A percentile compares a stretch with the other conserved stretches of the same genome.
Evolutionary conservation across 2,888 invertebrate species (phyloP).

Genomic region (Brachyptera putata): DNA sequence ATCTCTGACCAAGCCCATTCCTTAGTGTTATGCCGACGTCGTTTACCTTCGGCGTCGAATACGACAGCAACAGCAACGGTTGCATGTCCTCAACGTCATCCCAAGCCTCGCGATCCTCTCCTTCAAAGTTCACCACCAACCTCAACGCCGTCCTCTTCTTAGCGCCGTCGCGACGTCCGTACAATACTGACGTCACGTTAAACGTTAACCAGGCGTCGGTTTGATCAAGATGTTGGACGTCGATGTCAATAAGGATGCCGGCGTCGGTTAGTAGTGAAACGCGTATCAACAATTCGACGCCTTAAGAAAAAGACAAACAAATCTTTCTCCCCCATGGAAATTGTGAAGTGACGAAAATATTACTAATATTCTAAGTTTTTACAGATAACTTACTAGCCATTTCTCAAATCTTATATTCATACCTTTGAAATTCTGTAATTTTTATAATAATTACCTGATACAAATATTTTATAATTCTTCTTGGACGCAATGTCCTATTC

Average conservation of each 20-base stretch:
- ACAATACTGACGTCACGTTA: constrained; percentile 21
- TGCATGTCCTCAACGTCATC: not conserved
- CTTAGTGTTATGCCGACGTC: not conserved
- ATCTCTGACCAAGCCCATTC: too few relatives aligned
- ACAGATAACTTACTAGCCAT: too few relatives aligned
- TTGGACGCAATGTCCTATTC: too few relatives aligned
- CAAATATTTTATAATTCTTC: too few relatives aligned
- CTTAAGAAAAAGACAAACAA: too few relatives aligned
- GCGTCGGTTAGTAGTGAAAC: constrained; percentile 4
- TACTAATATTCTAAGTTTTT: too few relatives aligned
- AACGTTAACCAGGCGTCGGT: constrained; percentile 24
- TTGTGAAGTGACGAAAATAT: too few relatives aligned
- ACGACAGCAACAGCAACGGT: constrained; percentile 21
- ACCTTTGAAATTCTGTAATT: too few relatives aligned
- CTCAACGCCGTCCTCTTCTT: not conserved
- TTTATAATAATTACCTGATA: too few relatives aligned
- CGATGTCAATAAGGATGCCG: not conserved
- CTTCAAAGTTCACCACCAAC: constrained; percentile 4
- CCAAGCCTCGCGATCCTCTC: not conserved
- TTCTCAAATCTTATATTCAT: too few relatives aligned
- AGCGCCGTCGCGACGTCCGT: not conserved
- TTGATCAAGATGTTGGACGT: not conserved
- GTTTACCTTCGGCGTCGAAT: constrained; percentile 12
- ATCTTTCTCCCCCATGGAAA: too few relatives aligned
- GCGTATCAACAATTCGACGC: too few relatives aligned